phyloP scores from a whole-genome alignment of 2,797 vertebrate genomes.

The Crocidura indochinensis region DNA sequence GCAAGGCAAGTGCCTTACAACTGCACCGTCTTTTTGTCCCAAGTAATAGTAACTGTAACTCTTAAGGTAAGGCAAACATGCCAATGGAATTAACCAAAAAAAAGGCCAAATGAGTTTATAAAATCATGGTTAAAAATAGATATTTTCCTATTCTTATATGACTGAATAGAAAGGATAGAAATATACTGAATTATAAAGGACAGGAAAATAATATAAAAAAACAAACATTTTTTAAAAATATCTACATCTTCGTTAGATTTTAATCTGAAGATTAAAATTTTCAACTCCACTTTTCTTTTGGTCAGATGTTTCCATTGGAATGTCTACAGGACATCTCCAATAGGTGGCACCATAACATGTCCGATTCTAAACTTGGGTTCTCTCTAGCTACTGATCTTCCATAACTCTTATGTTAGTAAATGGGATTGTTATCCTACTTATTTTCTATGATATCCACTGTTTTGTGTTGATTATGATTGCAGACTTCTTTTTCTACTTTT shows the following conservation, averaged over 20 bases:
- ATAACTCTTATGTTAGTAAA: neutral
- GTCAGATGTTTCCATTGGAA: neutral
- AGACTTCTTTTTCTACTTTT: neutral
- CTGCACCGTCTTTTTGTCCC: too few species aligned
- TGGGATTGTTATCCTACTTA: neutral
- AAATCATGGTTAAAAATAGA: neutral
- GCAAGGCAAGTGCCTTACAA: too few species aligned
- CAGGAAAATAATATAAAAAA: too few species aligned
- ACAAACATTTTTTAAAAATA: neutral
- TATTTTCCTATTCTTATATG: constrained; percentile 16
- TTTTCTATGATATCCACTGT: neutral
- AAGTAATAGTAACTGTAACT: too few species aligned
- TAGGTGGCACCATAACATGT: neutral
- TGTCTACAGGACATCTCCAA: neutral
- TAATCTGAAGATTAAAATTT: too few species aligned
- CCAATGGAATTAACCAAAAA: neutral
- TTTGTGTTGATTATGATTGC: neutral
- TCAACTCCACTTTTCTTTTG: neutral
- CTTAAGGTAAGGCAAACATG: neutral
- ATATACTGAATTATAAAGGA: neutral
- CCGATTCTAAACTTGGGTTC: neutral
- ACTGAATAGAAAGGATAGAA: constrained; percentile 5
- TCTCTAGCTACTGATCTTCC: neutral
- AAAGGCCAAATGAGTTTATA: constrained; percentile 22
- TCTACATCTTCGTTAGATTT: neutral